Base-by-base conservation (phyloP, 2,113 vertebrate genomes). In the Tachycineta bicolor region DNA sequence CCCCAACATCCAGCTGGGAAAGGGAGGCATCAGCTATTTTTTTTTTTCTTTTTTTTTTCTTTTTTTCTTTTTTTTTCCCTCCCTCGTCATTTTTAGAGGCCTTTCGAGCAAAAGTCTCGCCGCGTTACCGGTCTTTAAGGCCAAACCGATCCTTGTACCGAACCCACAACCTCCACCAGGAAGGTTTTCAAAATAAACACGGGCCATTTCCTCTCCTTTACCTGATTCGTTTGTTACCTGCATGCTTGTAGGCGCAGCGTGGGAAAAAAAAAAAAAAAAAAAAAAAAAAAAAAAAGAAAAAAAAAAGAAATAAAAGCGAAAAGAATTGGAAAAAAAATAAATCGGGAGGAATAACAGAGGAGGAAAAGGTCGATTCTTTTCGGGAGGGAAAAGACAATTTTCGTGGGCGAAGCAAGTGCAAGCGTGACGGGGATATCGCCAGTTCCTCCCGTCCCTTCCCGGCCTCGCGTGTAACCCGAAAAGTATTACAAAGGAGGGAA, bases 1-100 rank as follows among this genome's bases (percentile, higher is more conserved):
- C 92, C 88, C 79, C 5, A 94, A 90, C 41, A 87, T 63, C 93
- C 93, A 96, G 92, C 94, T 95, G 94, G 77, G 96, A 86, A 95
- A 89, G 64, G 44, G 49, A 94, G 37, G 52, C 41, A 87, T 88
- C 44, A 75, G 79, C 44, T 89, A 50, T 68, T 91, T 83, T 65
- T 4, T 18, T 10, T 5, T 7, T 29, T 10, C 28, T 18, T 5
- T 7, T 26, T 10, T 31, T 18, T 68, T 91, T 83, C 62, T 4
- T 15, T 10, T 5, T 7, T n/a, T 10, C 9, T 37, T 37, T 50
- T 49, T 43, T 44, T 13, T 34, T 34, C 12, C n/a, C 11, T 3
- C 2, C 5, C 4, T 43, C 14, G 22, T 69, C 34, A 2, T 67
- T 78, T 96, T 90, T 37, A 68, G 79, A 92, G 93, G 93, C 92